Percentiles rank a stretch among this genome's conserved stretches.
phyloP scores from a whole-genome alignment of 2,888 invertebrate genomes.

The Theretra japonica region DNA sequence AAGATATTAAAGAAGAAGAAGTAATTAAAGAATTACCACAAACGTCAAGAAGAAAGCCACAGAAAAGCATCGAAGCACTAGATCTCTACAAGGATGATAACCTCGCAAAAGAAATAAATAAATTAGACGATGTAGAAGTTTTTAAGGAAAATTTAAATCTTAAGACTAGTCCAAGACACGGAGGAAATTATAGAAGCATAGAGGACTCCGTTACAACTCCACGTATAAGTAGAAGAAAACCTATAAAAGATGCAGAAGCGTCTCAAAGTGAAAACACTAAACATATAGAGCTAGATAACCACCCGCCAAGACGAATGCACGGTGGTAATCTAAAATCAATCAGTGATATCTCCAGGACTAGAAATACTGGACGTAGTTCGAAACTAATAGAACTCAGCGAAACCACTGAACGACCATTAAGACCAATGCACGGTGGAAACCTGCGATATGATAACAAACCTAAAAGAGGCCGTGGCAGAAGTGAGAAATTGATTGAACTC shows the following conservation, averaged over 20 bases:
- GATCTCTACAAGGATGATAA: constrained; percentile 75
- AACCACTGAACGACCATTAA: constrained; percentile 38
- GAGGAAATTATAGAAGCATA: constrained; percentile 75
- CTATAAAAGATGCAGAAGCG: constrained; percentile 56
- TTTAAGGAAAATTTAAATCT: constrained; percentile 68
- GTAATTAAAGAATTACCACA: constrained; percentile 71
- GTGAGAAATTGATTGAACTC: constrained; percentile 66
- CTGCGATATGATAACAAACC: constrained; percentile 49
- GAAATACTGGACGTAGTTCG: constrained; percentile 51
- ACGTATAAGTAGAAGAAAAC: constrained; percentile 36
- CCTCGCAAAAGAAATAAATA: constrained; percentile 74
- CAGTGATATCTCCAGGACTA: constrained; percentile 46
- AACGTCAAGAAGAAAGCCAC: constrained; percentile 47
- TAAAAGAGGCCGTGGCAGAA: constrained; percentile 49
- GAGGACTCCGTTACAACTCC: constrained; percentile 42
- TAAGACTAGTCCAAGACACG: constrained; percentile 70
- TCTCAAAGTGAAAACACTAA: constrained; percentile 64
- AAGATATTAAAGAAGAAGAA: constrained; percentile 77
- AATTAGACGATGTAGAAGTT: constrained; percentile 74
- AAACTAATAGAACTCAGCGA: constrained; percentile 59
- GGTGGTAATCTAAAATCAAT: constrained; percentile 56
- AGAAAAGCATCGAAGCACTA: constrained; percentile 62
- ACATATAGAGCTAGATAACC: constrained; percentile 53
- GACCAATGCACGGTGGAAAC: constrained; percentile 63
- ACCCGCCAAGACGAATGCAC: constrained; percentile 46